Evolutionary conservation across 2,888 invertebrate species (phyloP), one percentile per base, ranked within the genome.

Genomic region (Allacma fusca): DNA sequence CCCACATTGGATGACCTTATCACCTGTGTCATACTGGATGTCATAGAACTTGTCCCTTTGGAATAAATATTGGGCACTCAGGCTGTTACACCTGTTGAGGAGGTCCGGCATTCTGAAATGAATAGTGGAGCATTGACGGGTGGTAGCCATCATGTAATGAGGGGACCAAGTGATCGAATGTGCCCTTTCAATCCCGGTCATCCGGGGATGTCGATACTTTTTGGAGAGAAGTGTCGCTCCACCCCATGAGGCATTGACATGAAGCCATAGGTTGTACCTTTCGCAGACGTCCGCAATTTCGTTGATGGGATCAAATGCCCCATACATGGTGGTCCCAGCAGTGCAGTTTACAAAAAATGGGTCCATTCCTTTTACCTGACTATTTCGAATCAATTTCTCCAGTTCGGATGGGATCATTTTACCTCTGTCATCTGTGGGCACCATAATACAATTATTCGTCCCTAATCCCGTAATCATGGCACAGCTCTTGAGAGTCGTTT

Each of bases 301-400:
- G 80, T 91, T 89, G 83, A 99, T 92, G 0, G 97, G 96, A 89
- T 99, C 98, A 87, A 97, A 98, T 0, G 98, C 94, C 1, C 98
- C 98, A 85, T 98, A 91, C 75, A 99, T 98, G 0, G 98, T 74
- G 0, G 98, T 98, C 12, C 98, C 98, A 0, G 96, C 93, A 0
- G 98, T 98, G 71, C 94, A 95, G 87, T 93, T 94, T 79, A 98
- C 98, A 89, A 98, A 97, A 90, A 98, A 97, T 0, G 98, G 98
- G 50, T 92, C 91, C 87, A 94, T 90, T 0, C 98, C 98, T 85
- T 91, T 91, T 57, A 91, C 91, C 88, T 94, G 94, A 83, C 95
- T 91, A 85, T 94, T 92, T 76, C 92, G 86, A 80, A 99, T 93
- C 79, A 95, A 90, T 76, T 94, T 90, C 87, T 98, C 97, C 86